These are phyloP conservation scores for Chloebia gouldiae DNA, from an alignment of 2,113 vertebrate species.

Conservation along the genomic window DNA sequence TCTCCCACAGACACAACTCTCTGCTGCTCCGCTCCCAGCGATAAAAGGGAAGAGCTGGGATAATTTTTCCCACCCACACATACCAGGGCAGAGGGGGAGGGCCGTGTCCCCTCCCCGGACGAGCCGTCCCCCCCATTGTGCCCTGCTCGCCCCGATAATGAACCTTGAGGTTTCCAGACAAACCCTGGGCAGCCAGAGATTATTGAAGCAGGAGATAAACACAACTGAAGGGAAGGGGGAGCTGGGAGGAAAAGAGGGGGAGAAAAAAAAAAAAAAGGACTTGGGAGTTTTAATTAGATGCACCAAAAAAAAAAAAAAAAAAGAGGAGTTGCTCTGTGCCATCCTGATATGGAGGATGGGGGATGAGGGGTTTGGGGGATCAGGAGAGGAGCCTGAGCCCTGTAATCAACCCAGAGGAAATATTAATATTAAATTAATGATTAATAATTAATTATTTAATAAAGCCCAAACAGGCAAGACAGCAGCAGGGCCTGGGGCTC, in stretches of 20 bases:
- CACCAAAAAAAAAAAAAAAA: not conserved
- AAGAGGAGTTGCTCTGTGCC: not conserved
- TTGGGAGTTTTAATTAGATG: constrained; percentile 31
- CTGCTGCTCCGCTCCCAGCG: not conserved
- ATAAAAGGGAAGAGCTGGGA: constrained; percentile 73
- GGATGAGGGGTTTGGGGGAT: not conserved
- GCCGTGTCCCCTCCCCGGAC: constrained; percentile 14
- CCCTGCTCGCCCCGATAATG: constrained; percentile 71
- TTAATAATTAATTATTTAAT: not conserved
- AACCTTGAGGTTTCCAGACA: constrained; percentile 75
- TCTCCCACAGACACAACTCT: constrained; percentile 62
- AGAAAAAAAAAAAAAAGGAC: not conserved
- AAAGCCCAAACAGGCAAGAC: not conserved
- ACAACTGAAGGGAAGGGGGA: constrained; percentile 21
- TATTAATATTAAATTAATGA: not conserved
- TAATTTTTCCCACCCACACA: constrained; percentile 78
- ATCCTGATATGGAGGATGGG: not conserved
- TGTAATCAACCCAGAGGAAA: not conserved
- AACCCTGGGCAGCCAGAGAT: constrained; percentile 69
- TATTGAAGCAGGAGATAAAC: constrained; percentile 71
- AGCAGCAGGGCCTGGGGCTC: not conserved
- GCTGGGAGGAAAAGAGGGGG: not conserved
- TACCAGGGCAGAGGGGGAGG: constrained; percentile 18
- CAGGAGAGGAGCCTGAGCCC: not conserved
- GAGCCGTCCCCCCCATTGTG: constrained; percentile 43